These are phyloP conservation scores for Helarctos malayanus DNA, from an alignment of 2,797 vertebrate species.

Conservation along the genomic window DNA sequence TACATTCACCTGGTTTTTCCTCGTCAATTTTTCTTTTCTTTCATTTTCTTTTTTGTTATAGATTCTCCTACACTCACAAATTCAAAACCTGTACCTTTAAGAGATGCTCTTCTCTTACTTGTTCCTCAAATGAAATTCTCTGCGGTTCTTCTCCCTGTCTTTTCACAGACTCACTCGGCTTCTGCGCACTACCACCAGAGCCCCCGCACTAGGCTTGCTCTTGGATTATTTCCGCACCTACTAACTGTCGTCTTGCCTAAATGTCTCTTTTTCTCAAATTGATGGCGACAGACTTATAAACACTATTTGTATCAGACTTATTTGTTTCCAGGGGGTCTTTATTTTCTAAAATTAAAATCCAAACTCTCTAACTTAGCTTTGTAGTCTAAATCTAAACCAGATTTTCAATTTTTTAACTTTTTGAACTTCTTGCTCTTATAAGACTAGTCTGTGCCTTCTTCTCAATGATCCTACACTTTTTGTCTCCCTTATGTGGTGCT, in stretches of 20 bases:
- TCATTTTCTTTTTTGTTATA: background rate
- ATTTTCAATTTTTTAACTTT: background rate
- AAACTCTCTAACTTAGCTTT: background rate
- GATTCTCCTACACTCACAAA: background rate
- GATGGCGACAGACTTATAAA: background rate
- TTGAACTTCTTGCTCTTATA: background rate
- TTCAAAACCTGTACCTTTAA: background rate
- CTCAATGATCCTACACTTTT: background rate
- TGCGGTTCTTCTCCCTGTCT: background rate
- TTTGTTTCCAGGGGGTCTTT: background rate
- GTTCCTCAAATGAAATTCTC: background rate
- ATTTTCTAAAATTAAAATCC: background rate
- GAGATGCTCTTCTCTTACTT: background rate
- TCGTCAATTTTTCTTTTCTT: background rate
- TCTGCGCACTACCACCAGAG: background rate
- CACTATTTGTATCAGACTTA: background rate
- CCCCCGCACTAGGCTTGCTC: background rate
- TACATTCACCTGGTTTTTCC: background rate
- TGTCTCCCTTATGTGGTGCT: background rate
- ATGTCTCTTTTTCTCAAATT: background rate
- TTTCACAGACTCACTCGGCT: background rate
- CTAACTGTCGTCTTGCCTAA: background rate
- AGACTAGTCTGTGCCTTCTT: background rate
- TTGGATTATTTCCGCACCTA: background rate
- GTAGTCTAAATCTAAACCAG: background rate